Conservation (phyloP, 2,888 invertebrate genomes). For the Seira musarum region DNA sequence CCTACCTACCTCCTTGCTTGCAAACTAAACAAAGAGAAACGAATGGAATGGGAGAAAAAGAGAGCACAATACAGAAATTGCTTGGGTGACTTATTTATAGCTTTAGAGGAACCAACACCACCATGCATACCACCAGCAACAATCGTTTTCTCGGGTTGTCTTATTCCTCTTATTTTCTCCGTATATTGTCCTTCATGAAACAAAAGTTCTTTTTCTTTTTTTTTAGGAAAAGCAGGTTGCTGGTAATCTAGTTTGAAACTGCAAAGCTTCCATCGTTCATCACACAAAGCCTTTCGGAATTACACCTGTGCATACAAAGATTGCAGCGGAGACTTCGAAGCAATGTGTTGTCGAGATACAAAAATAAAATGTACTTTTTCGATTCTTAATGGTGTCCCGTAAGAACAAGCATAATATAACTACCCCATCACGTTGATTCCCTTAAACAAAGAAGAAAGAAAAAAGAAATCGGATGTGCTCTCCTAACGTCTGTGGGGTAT, state of each 20-base stretch:
- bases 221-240: not conserved
- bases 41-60: not conserved
- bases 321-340: no score
- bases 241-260: constrained; percentile 56
- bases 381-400: no score
- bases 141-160: not conserved
- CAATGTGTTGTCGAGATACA: no score
- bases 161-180: constrained; percentile 8
- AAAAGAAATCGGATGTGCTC: constrained; percentile 11
- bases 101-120: no score
- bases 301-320: constrained; percentile 45
- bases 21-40: not conserved
- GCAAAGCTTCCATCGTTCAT: constrained; percentile 57
- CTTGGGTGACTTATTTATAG: no score
- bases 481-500: not conserved
- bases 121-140: no score
- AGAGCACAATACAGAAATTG: no score
- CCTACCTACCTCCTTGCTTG: not conserved
- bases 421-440: no score
- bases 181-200: not conserved
- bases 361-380: no score
- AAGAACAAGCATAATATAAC: no score
- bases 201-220: no score
- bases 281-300: constrained; percentile 45
- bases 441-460: constrained; percentile 7